Conservation (phyloP, 2,797 vertebrate species). For the Coreius guichenoti region DNA sequence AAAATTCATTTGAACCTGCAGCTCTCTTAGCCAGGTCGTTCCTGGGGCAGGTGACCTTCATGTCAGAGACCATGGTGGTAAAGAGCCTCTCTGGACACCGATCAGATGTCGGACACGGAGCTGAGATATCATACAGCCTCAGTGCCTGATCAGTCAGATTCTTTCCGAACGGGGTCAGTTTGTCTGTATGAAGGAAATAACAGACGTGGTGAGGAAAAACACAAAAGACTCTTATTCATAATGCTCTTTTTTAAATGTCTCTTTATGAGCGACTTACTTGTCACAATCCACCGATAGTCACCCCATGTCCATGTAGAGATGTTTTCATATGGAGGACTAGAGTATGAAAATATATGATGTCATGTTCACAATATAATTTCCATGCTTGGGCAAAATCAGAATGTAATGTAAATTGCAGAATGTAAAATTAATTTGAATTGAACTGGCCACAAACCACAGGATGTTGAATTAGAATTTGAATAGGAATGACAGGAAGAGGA, state of each 20-base stretch:
- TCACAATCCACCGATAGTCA: slow-evolving; percentile 79
- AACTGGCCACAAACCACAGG: background rate
- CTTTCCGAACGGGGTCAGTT: slow-evolving; percentile 72
- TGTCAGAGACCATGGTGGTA: slow-evolving; percentile 82
- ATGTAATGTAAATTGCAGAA: no score
- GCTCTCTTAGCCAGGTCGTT: slow-evolving; percentile 76
- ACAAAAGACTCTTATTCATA: background rate
- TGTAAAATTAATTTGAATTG: background rate
- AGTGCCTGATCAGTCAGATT: slow-evolving; percentile 67
- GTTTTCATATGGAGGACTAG: slow-evolving; percentile 73
- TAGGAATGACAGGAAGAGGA: background rate
- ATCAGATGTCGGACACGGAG: slow-evolving; percentile 68
- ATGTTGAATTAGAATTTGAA: background rate
- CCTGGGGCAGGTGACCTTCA: slow-evolving; percentile 78
- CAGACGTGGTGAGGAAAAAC: background rate
- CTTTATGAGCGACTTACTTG: slow-evolving; percentile 63
- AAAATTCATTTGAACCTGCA: slow-evolving; percentile 68
- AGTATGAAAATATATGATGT: slow-evolving; percentile 42
- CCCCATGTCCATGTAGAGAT: slow-evolving; percentile 78
- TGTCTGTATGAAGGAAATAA: slow-evolving; percentile 65
- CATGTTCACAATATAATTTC: background rate
- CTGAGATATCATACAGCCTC: slow-evolving; percentile 68
- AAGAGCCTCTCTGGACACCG: slow-evolving; percentile 78
- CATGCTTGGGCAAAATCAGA: background rate
- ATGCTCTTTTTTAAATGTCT: background rate